Evolutionary conservation across 2,113 vertebrate species (phyloP).

Genomic region (Sinocyclocheilus anshuiensis): DNA sequence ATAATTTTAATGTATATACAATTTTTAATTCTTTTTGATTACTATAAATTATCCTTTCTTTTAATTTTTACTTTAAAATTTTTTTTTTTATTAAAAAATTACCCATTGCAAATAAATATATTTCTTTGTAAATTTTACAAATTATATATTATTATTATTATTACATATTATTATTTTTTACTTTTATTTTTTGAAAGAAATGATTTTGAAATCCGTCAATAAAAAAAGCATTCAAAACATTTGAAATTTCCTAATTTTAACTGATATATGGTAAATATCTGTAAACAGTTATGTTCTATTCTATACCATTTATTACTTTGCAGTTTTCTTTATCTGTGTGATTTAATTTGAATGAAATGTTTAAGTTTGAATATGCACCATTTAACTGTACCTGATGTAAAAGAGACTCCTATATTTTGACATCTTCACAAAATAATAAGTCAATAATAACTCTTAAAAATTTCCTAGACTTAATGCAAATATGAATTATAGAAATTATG

Average conservation of each 20-base stretch:
- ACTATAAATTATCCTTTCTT: not conserved
- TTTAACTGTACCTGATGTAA: not conserved
- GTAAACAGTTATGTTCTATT: not conserved
- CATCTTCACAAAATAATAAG: not conserved
- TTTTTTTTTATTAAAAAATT: no score
- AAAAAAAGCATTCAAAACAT: not conserved
- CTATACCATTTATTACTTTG: not conserved
- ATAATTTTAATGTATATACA: no score
- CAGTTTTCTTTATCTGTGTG: not conserved
- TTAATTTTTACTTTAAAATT: not conserved
- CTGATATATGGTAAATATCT: not conserved
- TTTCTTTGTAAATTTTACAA: not conserved
- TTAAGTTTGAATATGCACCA: not conserved
- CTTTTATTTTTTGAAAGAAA: not conserved
- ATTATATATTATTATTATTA: no score
- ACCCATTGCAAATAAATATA: not conserved
- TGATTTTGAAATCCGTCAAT: not conserved
- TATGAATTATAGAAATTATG: not conserved
- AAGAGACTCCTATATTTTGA: not conserved
- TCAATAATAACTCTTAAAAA: not conserved
- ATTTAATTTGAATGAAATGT: not conserved
- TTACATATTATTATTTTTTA: no score
- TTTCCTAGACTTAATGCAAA: not conserved
- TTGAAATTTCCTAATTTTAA: not conserved
- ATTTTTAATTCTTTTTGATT: not conserved